Percentiles rank a stretch among this genome's conserved stretches.
Conservation (phyloP, 2,888 invertebrate genomes). For the Myopa tessellatipennis region DNA sequence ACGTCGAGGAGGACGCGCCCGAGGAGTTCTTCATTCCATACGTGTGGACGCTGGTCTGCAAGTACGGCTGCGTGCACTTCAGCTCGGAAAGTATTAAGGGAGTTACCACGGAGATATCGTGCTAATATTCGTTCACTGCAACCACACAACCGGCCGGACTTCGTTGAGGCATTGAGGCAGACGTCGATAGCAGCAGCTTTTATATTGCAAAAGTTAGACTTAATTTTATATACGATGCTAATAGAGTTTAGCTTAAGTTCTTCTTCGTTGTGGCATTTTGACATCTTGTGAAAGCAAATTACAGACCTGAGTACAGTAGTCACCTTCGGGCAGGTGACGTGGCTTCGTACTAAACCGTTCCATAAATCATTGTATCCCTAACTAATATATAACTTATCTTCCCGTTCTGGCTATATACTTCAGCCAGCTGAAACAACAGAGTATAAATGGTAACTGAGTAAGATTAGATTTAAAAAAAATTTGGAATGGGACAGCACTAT, state of each 20-base stretch:
- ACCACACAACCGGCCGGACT: background rate
- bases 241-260: background rate
- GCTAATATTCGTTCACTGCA: conserved; percentile 60
- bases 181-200: background rate
- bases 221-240: conserved; percentile 5
- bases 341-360: too few relatives aligned
- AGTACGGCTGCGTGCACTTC: conserved; percentile 70
- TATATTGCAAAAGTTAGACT: background rate
- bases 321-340: too few relatives aligned
- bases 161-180: background rate
- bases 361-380: too few relatives aligned
- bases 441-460: too few relatives aligned
- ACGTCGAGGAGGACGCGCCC: conserved; percentile 98
- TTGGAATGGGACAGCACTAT: background rate
- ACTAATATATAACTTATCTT: too few relatives aligned
- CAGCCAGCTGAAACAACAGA: too few relatives aligned
- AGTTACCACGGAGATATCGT: conserved; percentile 64
- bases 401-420: too few relatives aligned
- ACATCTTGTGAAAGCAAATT: too few relatives aligned
- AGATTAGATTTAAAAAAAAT: too few relatives aligned
- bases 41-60: conserved; percentile 92
- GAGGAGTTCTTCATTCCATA: conserved; percentile 99
- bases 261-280: background rate
- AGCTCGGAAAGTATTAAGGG: conserved; percentile 67
- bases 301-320: background rate